These are phyloP conservation scores for Mormyrus proboscirostris DNA, from an alignment of 2,797 vertebrate species.

Conservation along the genomic window DNA sequence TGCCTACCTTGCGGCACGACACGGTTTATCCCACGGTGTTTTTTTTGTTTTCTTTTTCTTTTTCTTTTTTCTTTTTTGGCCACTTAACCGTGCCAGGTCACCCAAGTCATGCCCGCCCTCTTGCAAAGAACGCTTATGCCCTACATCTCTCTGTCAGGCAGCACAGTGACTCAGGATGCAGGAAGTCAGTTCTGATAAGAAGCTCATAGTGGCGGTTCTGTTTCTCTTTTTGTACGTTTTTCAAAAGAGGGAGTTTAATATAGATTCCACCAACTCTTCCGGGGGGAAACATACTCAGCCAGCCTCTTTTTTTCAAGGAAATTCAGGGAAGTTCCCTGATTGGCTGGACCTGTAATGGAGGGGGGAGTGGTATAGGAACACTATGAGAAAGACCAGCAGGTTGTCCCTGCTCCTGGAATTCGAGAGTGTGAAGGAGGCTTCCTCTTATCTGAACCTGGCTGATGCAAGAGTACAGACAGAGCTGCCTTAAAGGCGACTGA, in stretches of 20 bases:
- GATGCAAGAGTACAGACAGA: not conserved
- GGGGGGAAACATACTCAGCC: not conserved
- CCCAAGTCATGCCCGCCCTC: not conserved
- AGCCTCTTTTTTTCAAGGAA: not conserved
- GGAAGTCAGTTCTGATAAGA: not conserved
- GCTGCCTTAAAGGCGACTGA: not conserved
- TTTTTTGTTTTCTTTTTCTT: not conserved
- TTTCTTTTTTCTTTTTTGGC: not conserved
- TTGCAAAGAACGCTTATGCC: not conserved
- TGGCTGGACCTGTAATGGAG: not conserved
- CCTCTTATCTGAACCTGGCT: not conserved
- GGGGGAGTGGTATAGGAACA: not conserved
- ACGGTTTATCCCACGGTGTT: not conserved
- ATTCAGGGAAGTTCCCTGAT: not conserved
- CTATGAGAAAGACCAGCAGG: not conserved
- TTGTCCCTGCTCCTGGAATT: not conserved
- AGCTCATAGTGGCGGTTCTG: not conserved
- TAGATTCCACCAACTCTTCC: not conserved
- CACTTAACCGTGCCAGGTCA: not conserved
- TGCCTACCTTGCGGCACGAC: not conserved
- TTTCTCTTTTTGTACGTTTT: not conserved
- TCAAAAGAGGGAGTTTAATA: not conserved
- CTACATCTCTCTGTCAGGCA: not conserved
- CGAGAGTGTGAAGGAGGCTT: slow-evolving; percentile 8
- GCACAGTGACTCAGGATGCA: not conserved